Evolutionary conservation across 2,113 vertebrate species (phyloP).

Genomic region (Pavo muticus): DNA sequence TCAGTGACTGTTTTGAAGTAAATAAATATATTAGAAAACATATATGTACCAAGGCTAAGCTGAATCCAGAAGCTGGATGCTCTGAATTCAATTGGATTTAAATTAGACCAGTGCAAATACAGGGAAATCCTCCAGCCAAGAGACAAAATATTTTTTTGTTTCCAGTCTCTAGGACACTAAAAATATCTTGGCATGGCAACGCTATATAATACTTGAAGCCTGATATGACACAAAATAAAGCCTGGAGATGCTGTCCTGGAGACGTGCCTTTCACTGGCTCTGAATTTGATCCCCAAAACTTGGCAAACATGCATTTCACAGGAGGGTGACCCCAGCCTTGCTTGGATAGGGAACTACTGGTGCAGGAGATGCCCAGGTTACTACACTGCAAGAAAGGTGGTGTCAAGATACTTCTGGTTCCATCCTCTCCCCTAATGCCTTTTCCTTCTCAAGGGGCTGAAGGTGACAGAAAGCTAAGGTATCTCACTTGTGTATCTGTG

Average conservation of each 20-base stretch:
- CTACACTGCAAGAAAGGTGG: neutral
- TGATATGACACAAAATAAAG: conserved; percentile 4
- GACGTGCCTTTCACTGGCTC: neutral
- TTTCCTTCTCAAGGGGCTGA: neutral
- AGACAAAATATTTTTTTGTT: conserved; percentile 57
- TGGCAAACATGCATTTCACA: neutral
- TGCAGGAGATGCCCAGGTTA: neutral
- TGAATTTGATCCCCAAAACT: neutral
- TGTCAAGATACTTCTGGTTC: neutral
- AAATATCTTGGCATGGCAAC: conserved; percentile 37
- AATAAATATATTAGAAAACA: neutral
- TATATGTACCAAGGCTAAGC: conserved; percentile 11
- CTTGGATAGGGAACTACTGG: neutral
- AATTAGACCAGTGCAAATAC: conserved; percentile 46
- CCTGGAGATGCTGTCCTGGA: neutral
- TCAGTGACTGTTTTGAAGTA: conserved; percentile 39
- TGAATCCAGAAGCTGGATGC: conserved; percentile 59
- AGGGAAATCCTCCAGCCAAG: conserved; percentile 46
- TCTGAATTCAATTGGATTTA: neutral
- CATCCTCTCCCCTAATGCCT: neutral
- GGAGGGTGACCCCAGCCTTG: neutral
- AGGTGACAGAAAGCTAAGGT: neutral
- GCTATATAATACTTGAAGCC: neutral
- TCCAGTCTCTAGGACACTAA: conserved; percentile 34
- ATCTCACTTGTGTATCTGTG: neutral